A percentile compares a stretch with the other conserved stretches of the same genome.
phyloP scores from a whole-genome alignment of 2,888 invertebrate genomes.

The Parnassius glacialis region DNA sequence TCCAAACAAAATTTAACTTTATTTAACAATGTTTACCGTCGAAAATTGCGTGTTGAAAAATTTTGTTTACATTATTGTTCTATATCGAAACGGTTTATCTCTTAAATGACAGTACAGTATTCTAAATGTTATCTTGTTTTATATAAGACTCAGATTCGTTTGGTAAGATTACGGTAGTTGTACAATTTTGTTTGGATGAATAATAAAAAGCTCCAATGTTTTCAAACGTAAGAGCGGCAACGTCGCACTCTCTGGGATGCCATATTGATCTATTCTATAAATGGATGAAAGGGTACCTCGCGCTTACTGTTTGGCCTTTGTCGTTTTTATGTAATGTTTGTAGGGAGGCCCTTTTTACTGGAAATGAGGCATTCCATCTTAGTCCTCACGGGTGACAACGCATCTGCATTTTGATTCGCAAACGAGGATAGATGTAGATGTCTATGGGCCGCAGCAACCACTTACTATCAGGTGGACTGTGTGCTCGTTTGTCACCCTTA shows the following conservation, averaged over 20 bases:
- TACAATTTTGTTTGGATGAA: background rate
- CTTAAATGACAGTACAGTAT: constrained; percentile 1
- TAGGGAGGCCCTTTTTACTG: too few species aligned
- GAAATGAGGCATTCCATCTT: too few species aligned
- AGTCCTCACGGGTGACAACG: too few species aligned
- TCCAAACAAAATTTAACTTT: constrained; percentile 17
- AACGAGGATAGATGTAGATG: too few species aligned
- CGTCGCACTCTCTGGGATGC: constrained; percentile 42
- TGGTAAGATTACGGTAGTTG: background rate
- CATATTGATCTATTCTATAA: constrained; percentile 64
- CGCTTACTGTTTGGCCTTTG: constrained; percentile 7
- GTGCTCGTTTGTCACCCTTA: too few species aligned
- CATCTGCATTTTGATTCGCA: too few species aligned
- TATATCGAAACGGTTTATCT: constrained; percentile 32
- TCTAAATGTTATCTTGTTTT: background rate
- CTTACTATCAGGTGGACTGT: too few species aligned
- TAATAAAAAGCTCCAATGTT: constrained; percentile 38
- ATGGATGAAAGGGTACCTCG: constrained; percentile 45
- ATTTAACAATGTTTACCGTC: rapidly evolving
- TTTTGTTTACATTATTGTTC: constrained; percentile 33
- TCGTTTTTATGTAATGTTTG: background rate
- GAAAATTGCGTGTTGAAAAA: constrained; percentile 6
- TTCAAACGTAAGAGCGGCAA: constrained; percentile 55
- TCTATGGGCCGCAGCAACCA: too few species aligned
- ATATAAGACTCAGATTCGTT: constrained; percentile 11